These are phyloP conservation scores for Rhinoderma darwinii DNA, from an alignment of 2,113 vertebrate species.

Conservation along the genomic window DNA sequence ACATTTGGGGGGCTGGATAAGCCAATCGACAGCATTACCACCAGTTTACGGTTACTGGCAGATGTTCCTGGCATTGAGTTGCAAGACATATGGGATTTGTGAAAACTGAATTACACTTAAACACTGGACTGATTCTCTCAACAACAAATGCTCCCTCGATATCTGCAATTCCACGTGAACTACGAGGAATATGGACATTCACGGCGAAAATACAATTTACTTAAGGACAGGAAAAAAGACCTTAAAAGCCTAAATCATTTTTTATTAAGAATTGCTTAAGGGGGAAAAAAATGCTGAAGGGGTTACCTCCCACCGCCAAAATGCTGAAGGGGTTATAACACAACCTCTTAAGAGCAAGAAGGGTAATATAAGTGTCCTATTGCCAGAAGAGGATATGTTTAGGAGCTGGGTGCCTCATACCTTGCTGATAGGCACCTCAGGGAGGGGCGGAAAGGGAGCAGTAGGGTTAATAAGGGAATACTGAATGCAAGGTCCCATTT, in stretches of 20 bases:
- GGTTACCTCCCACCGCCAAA: neutral
- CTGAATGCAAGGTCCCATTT: neutral
- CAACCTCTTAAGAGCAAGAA: slow-evolving; percentile 2
- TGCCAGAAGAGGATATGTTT: slow-evolving; percentile 37
- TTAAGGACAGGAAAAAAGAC: neutral
- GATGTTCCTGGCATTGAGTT: slow-evolving; percentile 53
- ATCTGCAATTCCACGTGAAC: neutral
- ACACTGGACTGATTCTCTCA: slow-evolving; percentile 11
- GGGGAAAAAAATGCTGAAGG: neutral
- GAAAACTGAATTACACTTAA: slow-evolving; percentile 40
- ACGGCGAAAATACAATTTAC: neutral
- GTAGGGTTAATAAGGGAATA: slow-evolving; percentile 33
- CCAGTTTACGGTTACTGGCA: slow-evolving; percentile 52
- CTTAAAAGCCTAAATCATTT: neutral
- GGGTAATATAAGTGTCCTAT: slow-evolving; percentile 35
- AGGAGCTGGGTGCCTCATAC: slow-evolving; percentile 16
- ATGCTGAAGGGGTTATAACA: neutral
- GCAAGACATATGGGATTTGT: slow-evolving; percentile 43
- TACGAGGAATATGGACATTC: neutral
- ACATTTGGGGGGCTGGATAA: slow-evolving; percentile 24
- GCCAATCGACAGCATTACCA: slow-evolving; percentile 12
- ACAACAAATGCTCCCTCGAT: slow-evolving; percentile 3
- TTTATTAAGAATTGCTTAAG: neutral
- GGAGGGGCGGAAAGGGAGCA: slow-evolving; percentile 12
- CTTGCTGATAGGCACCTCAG: slow-evolving; percentile 16